Evolutionary conservation across 2,888 invertebrate genomes (phyloP).

Genomic region (Sarcophaga rosellei): DNA sequence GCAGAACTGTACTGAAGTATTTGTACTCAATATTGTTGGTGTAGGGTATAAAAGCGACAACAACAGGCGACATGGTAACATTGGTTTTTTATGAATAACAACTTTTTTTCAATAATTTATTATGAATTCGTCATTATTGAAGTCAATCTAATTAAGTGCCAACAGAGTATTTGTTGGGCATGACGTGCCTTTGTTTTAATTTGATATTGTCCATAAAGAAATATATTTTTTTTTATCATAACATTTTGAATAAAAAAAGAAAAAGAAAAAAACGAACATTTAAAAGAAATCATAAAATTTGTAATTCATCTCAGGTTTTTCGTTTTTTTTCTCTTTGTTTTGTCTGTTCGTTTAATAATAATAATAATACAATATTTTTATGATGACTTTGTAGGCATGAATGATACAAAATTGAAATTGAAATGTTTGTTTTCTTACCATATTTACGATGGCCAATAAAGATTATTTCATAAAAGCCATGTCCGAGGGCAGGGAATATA

Average conservation of each 20-base stretch:
- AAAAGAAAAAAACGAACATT: neutral
- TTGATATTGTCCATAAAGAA: neutral
- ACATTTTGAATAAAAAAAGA: neutral
- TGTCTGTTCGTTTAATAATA: no score
- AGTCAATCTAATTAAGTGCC: slow-evolving; percentile 53
- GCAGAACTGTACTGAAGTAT: no score
- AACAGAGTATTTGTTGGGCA: slow-evolving; percentile 28
- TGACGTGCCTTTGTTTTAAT: slow-evolving; percentile 21
- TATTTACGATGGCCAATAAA: neutral
- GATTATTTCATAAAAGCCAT: slow-evolving; percentile 4
- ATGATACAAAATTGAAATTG: neutral
- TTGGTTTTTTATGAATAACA: neutral
- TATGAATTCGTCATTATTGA: slow-evolving; percentile 42
- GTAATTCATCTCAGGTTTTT: slow-evolving; percentile 60
- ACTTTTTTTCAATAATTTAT: slow-evolving; percentile 21
- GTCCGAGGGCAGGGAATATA: no score
- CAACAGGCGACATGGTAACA: slow-evolving; percentile 4
- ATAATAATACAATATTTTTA: slow-evolving; percentile 60
- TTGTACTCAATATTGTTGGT: no score
- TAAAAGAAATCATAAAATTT: slow-evolving; percentile 58
- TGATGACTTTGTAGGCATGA: slow-evolving; percentile 54
- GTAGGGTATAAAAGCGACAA: no score
- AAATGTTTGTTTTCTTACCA: no score
- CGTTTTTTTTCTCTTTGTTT: slow-evolving; percentile 50
- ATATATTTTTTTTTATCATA: neutral